Evolutionary conservation across 2,797 vertebrate genomes (phyloP).

Genomic region (Steatocranus sp.): DNA sequence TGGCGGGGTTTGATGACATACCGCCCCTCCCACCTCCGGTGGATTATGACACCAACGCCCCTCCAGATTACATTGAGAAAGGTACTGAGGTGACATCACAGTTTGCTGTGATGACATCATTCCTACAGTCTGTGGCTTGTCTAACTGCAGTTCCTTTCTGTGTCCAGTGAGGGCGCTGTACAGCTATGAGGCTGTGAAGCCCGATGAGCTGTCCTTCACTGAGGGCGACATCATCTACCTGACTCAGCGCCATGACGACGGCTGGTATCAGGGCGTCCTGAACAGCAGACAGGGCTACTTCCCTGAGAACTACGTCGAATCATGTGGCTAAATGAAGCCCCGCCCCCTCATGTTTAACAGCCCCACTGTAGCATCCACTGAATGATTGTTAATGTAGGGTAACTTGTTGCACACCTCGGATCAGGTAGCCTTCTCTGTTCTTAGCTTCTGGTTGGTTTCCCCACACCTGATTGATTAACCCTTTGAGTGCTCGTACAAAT

Average conservation of each 20-base stretch:
- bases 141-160: constrained; percentile 3
- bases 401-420: not conserved
- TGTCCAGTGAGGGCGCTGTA: constrained; percentile 73
- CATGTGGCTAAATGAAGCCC: constrained; percentile 16
- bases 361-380: not conserved
- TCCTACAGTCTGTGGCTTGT: not conserved
- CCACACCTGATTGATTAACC: not conserved
- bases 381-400: not conserved
- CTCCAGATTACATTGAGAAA: constrained; percentile 66
- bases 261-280: constrained; percentile 72
- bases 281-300: constrained; percentile 65
- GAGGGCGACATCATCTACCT: constrained; percentile 69
- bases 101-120: not conserved
- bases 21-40: constrained; percentile 69
- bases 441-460: not conserved
- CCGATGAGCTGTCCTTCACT: constrained; percentile 57
- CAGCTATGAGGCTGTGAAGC: constrained; percentile 51
- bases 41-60: constrained; percentile 52
- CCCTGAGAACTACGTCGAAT: constrained; percentile 71
- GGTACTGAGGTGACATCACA: constrained; percentile 31
- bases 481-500: not conserved
- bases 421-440: not conserved
- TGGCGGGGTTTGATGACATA: constrained; percentile 42
- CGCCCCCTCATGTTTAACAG: not conserved
- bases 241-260: constrained; percentile 57